phyloP scores from a whole-genome alignment of 2,888 invertebrate species.

The Anodontia alba region DNA sequence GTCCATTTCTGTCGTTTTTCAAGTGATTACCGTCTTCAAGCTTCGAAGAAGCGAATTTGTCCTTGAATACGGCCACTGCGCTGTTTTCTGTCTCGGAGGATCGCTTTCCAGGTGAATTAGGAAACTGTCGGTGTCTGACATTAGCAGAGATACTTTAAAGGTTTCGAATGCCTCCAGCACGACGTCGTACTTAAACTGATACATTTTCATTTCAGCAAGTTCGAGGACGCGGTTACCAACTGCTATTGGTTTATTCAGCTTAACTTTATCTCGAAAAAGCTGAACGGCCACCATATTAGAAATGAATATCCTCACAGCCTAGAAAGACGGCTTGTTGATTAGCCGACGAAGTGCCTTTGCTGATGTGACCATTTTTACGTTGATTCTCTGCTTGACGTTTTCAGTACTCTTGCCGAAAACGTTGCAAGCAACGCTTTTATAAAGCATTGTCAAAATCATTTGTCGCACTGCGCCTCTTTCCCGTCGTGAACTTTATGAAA shows the following conservation, averaged over 20 bases:
- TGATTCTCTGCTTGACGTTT: background rate
- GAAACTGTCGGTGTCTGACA: too few relatives aligned
- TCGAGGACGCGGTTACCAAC: too few relatives aligned
- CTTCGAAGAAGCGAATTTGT: slow-evolving; percentile 13
- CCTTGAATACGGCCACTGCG: background rate
- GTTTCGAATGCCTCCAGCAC: too few relatives aligned
- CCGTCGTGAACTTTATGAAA: background rate
- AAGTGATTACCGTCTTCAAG: slow-evolving; percentile 17
- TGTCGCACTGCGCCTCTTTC: slow-evolving; percentile 1
- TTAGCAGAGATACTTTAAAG: too few relatives aligned
- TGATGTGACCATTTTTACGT: too few relatives aligned
- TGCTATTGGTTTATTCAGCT: too few relatives aligned
- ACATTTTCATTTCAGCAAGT: slow-evolving; percentile 9
- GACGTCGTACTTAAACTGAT: slow-evolving; percentile 14
- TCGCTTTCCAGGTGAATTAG: too few relatives aligned
- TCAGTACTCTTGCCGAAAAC: slow-evolving; percentile 3
- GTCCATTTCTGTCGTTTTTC: slow-evolving; percentile 4
- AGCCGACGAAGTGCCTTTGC: too few relatives aligned
- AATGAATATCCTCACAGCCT: slow-evolving; percentile 7
- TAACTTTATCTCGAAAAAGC: too few relatives aligned
- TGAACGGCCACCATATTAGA: slow-evolving; percentile 20
- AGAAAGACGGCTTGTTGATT: too few relatives aligned
- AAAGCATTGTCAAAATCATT: background rate
- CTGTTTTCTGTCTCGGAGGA: too few relatives aligned
- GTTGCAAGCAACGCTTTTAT: too few relatives aligned